Evolutionary conservation across 2,797 vertebrate species (phyloP).

Genomic region (Crenichthys baileyi): DNA sequence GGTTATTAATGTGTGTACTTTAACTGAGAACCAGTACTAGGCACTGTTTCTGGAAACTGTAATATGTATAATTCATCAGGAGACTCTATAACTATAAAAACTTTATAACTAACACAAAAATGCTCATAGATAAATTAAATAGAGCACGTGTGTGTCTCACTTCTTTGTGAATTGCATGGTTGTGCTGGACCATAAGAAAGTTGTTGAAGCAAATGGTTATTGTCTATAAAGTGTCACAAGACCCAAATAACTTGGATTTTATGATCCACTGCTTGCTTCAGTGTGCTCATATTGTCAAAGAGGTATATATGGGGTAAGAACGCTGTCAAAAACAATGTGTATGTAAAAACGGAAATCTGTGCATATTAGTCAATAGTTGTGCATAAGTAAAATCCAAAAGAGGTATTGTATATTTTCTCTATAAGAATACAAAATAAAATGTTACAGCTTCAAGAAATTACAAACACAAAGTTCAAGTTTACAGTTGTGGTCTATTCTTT

Average conservation of each 20-base stretch:
- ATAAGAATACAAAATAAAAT: no score
- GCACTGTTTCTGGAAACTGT: not conserved
- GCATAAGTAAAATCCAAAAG: no score
- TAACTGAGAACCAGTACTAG: not conserved
- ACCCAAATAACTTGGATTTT: slow-evolving; percentile 1
- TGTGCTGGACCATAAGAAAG: not conserved
- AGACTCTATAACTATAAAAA: not conserved
- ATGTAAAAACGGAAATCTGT: no score
- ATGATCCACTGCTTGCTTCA: not conserved
- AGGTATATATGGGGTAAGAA: no score
- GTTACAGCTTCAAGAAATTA: no score
- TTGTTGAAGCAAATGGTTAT: not conserved
- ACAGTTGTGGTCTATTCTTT: no score
- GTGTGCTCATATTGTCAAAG: not conserved
- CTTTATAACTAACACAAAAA: not conserved
- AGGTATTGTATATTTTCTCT: no score
- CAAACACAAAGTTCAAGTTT: no score
- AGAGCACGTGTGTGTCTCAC: not conserved
- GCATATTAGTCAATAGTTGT: no score
- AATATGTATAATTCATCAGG: not conserved
- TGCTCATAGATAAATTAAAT: not conserved
- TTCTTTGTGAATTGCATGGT: not conserved
- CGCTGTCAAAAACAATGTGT: no score
- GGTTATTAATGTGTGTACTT: not conserved
- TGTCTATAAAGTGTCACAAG: slow-evolving; percentile 29